Percentiles rank a stretch among this genome's conserved stretches.
These are phyloP conservation scores for Pteronotus mesoamericanus DNA, from an alignment of 2,797 vertebrate genomes.

Conservation along the genomic window DNA sequence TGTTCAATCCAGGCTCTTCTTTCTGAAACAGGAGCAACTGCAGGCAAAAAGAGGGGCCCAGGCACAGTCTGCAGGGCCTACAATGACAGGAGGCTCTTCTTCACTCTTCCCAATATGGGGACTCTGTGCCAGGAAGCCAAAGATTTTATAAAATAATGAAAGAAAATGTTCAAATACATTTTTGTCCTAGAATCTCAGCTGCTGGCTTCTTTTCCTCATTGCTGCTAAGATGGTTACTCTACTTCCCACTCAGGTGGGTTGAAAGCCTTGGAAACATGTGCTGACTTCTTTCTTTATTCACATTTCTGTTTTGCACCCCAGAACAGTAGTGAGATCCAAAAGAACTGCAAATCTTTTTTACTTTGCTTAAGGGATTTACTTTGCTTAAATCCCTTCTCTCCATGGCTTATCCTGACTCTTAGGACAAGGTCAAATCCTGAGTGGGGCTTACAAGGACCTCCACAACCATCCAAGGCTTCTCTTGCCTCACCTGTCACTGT, in stretches of 20 bases:
- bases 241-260: background rate
- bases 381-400: background rate
- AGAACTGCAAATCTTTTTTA: background rate
- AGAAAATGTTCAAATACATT: background rate
- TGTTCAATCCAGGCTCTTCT: background rate
- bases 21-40: background rate
- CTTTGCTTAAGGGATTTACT: too few species aligned
- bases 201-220: background rate
- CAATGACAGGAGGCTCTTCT: fast-evolving
- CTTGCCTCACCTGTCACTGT: background rate
- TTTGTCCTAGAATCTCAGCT: background rate
- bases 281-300: background rate
- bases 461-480: background rate
- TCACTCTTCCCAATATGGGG: background rate
- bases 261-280: background rate
- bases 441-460: background rate
- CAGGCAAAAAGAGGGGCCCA: background rate
- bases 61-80: background rate
- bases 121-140: background rate
- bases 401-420: background rate
- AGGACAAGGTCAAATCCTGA: background rate
- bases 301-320: background rate
- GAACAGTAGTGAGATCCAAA: background rate
- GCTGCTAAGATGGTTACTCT: background rate
- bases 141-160: background rate